phyloP scores from a whole-genome alignment of 2,113 vertebrate species.

The Uropsilus gracilis region DNA sequence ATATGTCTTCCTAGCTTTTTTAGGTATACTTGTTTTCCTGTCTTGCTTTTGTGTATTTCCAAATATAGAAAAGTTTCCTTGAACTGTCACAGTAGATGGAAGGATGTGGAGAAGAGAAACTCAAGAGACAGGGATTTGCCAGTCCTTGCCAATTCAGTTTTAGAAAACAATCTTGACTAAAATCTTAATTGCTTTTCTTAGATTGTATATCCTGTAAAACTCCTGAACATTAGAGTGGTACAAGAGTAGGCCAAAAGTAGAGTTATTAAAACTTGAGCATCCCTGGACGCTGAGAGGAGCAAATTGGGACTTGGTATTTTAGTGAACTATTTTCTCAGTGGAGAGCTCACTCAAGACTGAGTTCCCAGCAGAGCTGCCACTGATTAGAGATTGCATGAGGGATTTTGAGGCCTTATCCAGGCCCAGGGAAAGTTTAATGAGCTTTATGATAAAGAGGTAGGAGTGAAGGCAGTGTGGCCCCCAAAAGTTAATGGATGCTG shows the following conservation, averaged over 20 bases:
- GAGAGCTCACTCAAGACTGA: no score
- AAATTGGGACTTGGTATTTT: accelerated
- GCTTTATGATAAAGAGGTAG: accelerated
- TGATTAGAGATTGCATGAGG: background rate
- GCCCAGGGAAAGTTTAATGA: no score
- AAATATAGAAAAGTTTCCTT: background rate
- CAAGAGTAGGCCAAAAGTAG: accelerated
- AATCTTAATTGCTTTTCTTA: background rate
- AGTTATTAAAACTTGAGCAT: background rate
- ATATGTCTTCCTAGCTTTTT: background rate
- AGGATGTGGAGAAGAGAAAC: background rate
- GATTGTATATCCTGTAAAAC: background rate
- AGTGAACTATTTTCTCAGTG: background rate
- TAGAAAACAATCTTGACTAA: background rate
- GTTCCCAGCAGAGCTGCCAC: background rate
- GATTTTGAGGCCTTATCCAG: no score
- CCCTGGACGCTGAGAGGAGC: background rate
- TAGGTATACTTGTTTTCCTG: background rate
- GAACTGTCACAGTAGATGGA: background rate
- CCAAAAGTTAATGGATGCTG: background rate
- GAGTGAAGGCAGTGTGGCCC: accelerated
- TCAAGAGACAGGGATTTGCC: background rate
- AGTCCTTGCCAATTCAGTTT: background rate
- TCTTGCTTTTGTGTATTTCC: background rate
- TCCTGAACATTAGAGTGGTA: background rate